These are phyloP conservation scores for Drosophila cyrtoloma DNA, from an alignment of 2,888 invertebrate genomes.

Conservation along the genomic window DNA sequence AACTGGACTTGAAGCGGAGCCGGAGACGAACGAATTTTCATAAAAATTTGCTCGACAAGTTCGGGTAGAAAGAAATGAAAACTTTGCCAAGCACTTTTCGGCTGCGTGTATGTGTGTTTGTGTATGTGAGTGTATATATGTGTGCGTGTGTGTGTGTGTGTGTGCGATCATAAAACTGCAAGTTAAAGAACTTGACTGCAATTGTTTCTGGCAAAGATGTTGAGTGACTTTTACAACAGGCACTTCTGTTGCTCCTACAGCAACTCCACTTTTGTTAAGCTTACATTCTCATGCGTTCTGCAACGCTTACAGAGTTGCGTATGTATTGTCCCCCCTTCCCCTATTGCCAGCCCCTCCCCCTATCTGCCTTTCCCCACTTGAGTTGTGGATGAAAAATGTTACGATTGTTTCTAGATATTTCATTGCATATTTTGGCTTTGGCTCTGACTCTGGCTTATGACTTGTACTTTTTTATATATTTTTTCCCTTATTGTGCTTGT, in stretches of 20 bases:
- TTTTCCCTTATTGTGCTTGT: constrained; percentile 26
- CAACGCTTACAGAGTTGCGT: constrained; percentile 54
- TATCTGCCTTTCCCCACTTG: constrained; percentile 32
- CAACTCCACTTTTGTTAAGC: not conserved
- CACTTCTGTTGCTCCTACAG: constrained; percentile 6
- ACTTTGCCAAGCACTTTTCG: constrained; percentile 56
- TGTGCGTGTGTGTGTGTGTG: constrained; percentile 30
- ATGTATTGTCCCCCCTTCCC: constrained; percentile 26
- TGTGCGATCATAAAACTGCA: constrained; percentile 76
- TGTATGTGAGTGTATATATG: constrained; percentile 2
- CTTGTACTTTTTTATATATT: constrained; percentile 59
- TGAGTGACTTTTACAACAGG: constrained; percentile 78
- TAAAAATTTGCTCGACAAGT: constrained; percentile 78
- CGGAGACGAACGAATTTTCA: constrained; percentile 68
- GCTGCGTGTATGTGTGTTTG: constrained; percentile 10
- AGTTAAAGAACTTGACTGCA: constrained; percentile 81
- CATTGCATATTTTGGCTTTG: constrained; percentile 36
- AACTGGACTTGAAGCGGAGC: constrained; percentile 9
- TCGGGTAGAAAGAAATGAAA: constrained; percentile 72
- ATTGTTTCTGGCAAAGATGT: constrained; percentile 76
- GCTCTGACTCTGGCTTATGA: constrained; percentile 62
- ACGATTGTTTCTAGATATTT: constrained; percentile 72
- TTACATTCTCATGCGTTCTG: constrained; percentile 45
- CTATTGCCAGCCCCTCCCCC: not conserved
- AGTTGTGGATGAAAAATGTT: constrained; percentile 32